A percentile compares a stretch with the other conserved stretches of the same genome.
phyloP scores from a whole-genome alignment of 2,113 vertebrate genomes.

The Tupaia chinensis region DNA sequence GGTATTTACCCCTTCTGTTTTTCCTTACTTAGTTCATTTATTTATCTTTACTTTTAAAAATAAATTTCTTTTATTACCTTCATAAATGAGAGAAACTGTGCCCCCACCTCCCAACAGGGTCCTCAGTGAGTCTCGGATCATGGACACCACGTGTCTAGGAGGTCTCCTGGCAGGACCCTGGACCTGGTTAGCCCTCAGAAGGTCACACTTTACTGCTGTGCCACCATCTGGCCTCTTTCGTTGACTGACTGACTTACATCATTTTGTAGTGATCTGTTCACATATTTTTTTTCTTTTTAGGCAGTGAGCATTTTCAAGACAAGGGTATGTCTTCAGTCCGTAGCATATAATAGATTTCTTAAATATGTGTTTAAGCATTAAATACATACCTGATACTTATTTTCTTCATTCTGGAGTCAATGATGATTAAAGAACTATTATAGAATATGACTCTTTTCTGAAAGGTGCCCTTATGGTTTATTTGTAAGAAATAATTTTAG shows the following conservation, averaged over 20 bases:
- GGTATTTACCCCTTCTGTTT: neutral
- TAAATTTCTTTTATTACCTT: too few relatives aligned
- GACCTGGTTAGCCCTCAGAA: too few relatives aligned
- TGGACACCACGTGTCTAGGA: too few relatives aligned
- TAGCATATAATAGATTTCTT: neutral
- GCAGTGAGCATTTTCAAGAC: neutral
- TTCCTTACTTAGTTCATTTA: neutral
- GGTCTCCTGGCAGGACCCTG: too few relatives aligned
- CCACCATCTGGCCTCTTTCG: neutral
- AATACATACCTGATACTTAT: neutral
- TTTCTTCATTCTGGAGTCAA: constrained; percentile 14
- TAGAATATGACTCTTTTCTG: neutral
- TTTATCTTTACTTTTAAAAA: too few relatives aligned
- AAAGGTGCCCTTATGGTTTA: constrained; percentile 33
- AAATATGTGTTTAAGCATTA: neutral
- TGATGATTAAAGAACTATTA: neutral
- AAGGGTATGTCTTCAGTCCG: neutral
- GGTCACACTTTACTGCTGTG: too few relatives aligned
- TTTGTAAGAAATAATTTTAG: constrained; percentile 52
- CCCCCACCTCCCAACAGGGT: too few relatives aligned
- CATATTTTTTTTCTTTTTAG: neutral
- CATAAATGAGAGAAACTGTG: too few relatives aligned
- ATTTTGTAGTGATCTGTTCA: constrained; percentile 8
- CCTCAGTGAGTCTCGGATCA: too few relatives aligned
- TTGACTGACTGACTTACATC: constrained; percentile 28